Evolutionary conservation across 2,797 vertebrate genomes (phyloP).

Genomic region (Pristis pectinata): DNA sequence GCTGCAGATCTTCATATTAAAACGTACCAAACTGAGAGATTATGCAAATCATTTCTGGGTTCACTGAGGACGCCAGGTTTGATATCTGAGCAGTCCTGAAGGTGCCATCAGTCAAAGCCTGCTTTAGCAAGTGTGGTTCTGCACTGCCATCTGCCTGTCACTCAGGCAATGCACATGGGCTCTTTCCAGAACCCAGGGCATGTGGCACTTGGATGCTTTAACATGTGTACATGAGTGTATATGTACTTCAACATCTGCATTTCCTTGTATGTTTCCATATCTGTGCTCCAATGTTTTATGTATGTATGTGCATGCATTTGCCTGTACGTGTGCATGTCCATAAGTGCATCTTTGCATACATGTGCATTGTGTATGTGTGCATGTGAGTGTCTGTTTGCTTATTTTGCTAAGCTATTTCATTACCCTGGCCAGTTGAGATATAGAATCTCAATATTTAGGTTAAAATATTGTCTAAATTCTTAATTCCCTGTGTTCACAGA

Average conservation of each 20-base stretch:
- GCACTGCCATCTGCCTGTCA: conserved; percentile 2
- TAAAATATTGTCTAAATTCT: not conserved
- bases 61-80: not conserved
- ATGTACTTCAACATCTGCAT: too few species aligned
- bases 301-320: too few species aligned
- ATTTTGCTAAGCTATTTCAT: not conserved
- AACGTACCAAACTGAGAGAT: not conserved
- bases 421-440: not conserved
- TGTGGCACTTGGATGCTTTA: not conserved
- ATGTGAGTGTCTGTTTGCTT: too few species aligned
- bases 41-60: not conserved
- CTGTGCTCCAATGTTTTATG: too few species aligned
- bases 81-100: not conserved
- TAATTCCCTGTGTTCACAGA: not conserved
- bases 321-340: too few species aligned
- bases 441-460: not conserved
- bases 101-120: not conserved
- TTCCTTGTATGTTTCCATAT: too few species aligned
- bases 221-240: not conserved
- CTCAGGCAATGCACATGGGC: not conserved
- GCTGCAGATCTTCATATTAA: not conserved
- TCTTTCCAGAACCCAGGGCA: not conserved
- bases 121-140: not conserved
- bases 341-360: too few species aligned
- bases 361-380: too few species aligned